Evolutionary conservation across 1,140 invertebrate species (phyloP).

Genomic region (Gonatopus flavifemur): DNA sequence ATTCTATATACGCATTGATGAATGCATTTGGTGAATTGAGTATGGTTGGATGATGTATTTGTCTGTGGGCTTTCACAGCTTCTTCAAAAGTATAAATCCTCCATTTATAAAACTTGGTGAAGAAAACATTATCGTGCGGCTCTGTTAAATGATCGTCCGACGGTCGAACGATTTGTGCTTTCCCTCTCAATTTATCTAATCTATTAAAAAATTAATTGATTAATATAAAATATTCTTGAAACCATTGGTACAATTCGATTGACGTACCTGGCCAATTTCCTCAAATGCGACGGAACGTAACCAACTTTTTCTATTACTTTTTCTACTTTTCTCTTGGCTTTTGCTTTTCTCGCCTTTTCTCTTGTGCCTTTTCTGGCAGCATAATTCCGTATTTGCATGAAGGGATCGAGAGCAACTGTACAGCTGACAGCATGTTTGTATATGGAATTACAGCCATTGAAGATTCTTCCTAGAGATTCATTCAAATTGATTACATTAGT

Average conservation of each 20-base stretch:
- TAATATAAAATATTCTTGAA: too few species aligned
- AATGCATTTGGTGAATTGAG: conserved; percentile 69
- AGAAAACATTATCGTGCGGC: conserved; percentile 70
- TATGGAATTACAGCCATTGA: conserved; percentile 7
- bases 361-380: conserved; percentile 78
- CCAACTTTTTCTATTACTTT: too few species aligned
- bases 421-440: conserved; percentile 2
- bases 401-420: conserved; percentile 5
- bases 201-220: too few species aligned
- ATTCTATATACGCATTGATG: conserved; percentile 67
- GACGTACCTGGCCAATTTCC: too few species aligned
- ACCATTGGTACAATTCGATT: too few species aligned
- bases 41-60: conserved; percentile 77
- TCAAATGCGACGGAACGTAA: too few species aligned
- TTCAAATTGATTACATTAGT: too few species aligned
- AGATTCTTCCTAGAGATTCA: conserved; percentile 21
- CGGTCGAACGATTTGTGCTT: too few species aligned
- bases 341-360: conserved; percentile 69
- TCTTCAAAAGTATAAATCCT: conserved; percentile 68
- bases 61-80: conserved; percentile 72
- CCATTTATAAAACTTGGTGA: conserved; percentile 63
- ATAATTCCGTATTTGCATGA: conserved; percentile 55
- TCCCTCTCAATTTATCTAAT: too few species aligned
- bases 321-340: conserved; percentile 69
- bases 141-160: too few species aligned